Conservation (phyloP, 2,888 invertebrate species). For the Drosophila affinis region DNA sequence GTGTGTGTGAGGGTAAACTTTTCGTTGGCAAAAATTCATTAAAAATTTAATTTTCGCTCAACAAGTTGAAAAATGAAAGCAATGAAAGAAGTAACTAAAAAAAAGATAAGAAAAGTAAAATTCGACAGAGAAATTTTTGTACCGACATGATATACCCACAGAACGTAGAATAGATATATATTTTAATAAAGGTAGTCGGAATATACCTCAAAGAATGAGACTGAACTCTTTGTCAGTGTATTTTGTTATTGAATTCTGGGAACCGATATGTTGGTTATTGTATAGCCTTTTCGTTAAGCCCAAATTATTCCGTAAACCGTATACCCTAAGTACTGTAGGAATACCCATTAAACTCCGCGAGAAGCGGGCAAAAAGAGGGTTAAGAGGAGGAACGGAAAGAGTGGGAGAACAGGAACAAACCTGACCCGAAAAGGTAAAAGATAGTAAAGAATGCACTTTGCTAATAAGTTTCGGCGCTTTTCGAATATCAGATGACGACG, state of each 20-base stretch:
- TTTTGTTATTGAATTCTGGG: too few relatives aligned
- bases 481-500: constrained; percentile 38
- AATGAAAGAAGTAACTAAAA: constrained; percentile 1
- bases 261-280: too few relatives aligned
- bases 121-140: too few relatives aligned
- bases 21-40: constrained; percentile 67
- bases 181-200: too few relatives aligned
- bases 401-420: constrained; percentile 7
- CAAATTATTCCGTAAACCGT: too few relatives aligned
- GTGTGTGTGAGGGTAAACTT: constrained; percentile 57
- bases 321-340: neutral
- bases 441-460: constrained; percentile 61
- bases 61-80: constrained; percentile 62
- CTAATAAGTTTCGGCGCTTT: constrained; percentile 67
- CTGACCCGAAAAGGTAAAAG: constrained; percentile 35
- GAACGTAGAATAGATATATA: too few relatives aligned
- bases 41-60: constrained; percentile 76
- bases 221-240: too few relatives aligned
- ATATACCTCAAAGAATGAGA: too few relatives aligned
- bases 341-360: neutral
- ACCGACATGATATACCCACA: too few relatives aligned
- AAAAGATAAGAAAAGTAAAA: constrained; percentile 19
- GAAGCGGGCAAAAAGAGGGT: neutral
- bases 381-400: constrained; percentile 8
- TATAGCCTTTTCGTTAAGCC: too few relatives aligned